Base-by-base conservation (phyloP, 2,888 invertebrate genomes). In the Oscheius myriophilus region DNA sequence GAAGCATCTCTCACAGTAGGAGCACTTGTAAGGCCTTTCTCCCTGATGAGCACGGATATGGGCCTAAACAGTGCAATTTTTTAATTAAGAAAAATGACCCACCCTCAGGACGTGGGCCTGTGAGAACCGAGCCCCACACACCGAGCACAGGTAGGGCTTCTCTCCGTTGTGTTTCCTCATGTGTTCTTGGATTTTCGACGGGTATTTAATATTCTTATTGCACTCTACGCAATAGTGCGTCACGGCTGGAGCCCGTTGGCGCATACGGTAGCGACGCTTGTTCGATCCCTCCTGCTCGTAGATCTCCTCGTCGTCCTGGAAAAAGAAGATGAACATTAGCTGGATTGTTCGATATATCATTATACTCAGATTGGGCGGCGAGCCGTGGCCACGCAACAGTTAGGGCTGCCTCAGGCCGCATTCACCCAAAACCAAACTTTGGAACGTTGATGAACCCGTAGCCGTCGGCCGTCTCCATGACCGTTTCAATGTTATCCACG, bases 161-260 rank as follows among this genome's bases (percentile, higher is more conserved):
- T 64, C 53, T 55, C 77, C 79, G 0, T 72, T 80, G 65, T 80
- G 80, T 42, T 72, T 79, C 23, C 80, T 55, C 45, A 79, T 73
- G 52, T 80, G 80, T 39, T 79, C 80, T 1, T 55, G 67, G 18
- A 80, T 79, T 58, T 80, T 80, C 33, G 79, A 79, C 0, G 79
- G 80, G 53, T 82, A 78, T 57, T 70, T 71, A 25, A 82, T 72
- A 25, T 70, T 23, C 58, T 80, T 80, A 46, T 80, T 58, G 69
- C 80, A 80, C 18, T 66, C 57, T 6, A 46, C 67, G 67, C 80
- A 80, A 58, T 53, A 70, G 51, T 70, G 55, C 16, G 52, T 33
- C 18, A 57, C 69, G 2, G 77, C 80, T 7, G 70, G 69, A 1
- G 69, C 14, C 16, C 80, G 58, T 53, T 62, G 64, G 9, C 59